phyloP scores from a whole-genome alignment of 92 coral and sea anemone genomes.

The Phenganax marumi region DNA sequence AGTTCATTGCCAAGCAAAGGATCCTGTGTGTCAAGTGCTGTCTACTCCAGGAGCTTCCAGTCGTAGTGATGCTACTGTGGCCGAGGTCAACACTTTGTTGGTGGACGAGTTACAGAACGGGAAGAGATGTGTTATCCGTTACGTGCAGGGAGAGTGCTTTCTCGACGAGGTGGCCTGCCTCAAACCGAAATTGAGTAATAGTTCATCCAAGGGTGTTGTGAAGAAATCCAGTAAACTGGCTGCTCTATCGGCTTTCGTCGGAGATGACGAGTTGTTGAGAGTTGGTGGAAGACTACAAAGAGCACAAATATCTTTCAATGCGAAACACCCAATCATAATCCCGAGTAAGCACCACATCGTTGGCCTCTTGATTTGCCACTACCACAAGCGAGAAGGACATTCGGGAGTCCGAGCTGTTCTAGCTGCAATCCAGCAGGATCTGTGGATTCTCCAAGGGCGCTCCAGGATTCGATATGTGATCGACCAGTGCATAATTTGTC shows the following conservation, averaged over 20 bases:
- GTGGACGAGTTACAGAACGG: neutral
- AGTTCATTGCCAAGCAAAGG: neutral
- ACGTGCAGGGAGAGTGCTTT: constrained; percentile 1
- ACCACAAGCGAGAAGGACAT: constrained; percentile 14
- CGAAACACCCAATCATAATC: neutral
- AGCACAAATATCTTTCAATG: constrained; percentile 3
- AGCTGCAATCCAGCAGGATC: constrained; percentile 1
- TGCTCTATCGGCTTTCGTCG: constrained; percentile 4
- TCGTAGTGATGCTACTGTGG: neutral
- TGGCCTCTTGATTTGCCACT: neutral
- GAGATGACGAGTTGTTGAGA: neutral
- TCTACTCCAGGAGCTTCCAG: neutral
- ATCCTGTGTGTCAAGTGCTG: neutral
- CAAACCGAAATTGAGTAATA: neutral
- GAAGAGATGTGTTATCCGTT: neutral
- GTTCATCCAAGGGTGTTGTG: neutral
- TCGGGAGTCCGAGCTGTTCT: neutral
- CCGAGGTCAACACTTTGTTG: neutral
- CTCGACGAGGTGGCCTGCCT: neutral
- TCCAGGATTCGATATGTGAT: neutral
- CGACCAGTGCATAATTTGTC: constrained; percentile 4
- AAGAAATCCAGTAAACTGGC: constrained; percentile 1
- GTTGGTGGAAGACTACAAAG: constrained; percentile 7
- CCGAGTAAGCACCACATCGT: constrained; percentile 11
- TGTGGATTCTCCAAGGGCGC: constrained; percentile 20